Conservation (phyloP, 2,888 invertebrate genomes). For the Euzophera pinguis region DNA sequence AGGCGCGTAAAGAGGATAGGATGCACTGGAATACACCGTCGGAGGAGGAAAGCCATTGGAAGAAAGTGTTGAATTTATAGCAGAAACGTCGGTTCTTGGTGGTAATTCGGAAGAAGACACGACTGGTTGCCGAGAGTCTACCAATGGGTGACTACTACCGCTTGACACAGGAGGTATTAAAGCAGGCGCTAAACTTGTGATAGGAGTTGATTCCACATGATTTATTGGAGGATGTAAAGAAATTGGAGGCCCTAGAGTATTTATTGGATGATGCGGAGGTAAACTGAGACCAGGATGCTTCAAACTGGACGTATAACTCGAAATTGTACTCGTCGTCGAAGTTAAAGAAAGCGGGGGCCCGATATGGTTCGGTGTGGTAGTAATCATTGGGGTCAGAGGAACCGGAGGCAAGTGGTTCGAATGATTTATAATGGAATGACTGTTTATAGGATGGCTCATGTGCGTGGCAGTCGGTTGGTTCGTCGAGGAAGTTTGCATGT, state of each 20-base stretch:
- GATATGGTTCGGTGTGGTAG: constrained; percentile 52
- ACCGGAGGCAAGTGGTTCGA: constrained; percentile 50
- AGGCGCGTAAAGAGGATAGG: constrained; percentile 86
- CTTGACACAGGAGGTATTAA: constrained; percentile 43
- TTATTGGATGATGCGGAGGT: constrained; percentile 36
- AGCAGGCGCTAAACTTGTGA: constrained; percentile 43
- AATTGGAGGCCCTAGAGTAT: constrained; percentile 39
- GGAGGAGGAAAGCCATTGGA: constrained; percentile 82
- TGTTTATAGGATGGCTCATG: constrained; percentile 53
- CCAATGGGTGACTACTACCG: constrained; percentile 57
- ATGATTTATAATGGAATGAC: constrained; percentile 64
- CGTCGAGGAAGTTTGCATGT: constrained; percentile 71
- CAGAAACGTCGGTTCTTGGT: constrained; percentile 55
- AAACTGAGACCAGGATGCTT: constrained; percentile 58
- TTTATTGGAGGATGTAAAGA: constrained; percentile 49
- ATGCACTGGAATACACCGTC: constrained; percentile 82
- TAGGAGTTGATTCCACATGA: constrained; percentile 46
- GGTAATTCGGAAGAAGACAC: constrained; percentile 74
- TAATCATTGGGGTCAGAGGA: constrained; percentile 43
- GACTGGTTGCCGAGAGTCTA: constrained; percentile 59
- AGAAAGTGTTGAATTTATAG: constrained; percentile 83
- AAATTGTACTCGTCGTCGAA: constrained; percentile 51
- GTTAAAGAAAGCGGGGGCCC: constrained; percentile 47
- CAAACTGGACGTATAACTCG: constrained; percentile 55
- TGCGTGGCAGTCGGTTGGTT: constrained; percentile 60